These are phyloP conservation scores for Cheilosia vernalis DNA, from an alignment of 2,888 invertebrate species.

Conservation along the genomic window DNA sequence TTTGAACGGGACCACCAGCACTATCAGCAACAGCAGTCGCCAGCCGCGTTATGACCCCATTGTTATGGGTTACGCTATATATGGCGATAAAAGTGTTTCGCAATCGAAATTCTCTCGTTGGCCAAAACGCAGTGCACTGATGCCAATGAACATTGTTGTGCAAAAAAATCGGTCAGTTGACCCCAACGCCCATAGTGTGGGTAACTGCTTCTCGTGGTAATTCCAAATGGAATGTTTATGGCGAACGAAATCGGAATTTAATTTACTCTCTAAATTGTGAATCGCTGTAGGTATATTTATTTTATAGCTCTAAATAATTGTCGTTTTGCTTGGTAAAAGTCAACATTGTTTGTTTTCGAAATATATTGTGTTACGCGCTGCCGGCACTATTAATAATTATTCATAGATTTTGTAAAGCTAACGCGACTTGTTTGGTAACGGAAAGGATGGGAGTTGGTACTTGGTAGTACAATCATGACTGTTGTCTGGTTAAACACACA, in stretches of 20 bases:
- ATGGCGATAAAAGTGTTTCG: constrained; percentile 18
- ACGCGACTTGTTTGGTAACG: no score
- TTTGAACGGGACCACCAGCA: constrained; percentile 10
- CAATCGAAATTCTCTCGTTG: constrained; percentile 23
- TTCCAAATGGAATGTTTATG: constrained; percentile 29
- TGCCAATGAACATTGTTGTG: constrained; percentile 31
- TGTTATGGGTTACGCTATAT: constrained; percentile 12
- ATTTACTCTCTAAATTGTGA: constrained; percentile 24
- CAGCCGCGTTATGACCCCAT: constrained; percentile 38
- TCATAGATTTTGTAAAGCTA: no score
- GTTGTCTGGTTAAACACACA: no score
- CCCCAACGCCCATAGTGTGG: constrained; percentile 25
- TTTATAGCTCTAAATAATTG: constrained; percentile 3
- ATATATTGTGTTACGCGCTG: neutral
- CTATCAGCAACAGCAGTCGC: constrained; percentile 35
- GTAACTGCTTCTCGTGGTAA: constrained; percentile 33
- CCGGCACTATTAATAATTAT: neutral
- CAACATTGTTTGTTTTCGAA: neutral
- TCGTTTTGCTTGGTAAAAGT: neutral
- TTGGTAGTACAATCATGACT: no score
- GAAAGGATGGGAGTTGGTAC: no score
- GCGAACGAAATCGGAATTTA: constrained; percentile 39
- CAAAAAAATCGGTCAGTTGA: constrained; percentile 45
- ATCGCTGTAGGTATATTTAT: neutral
- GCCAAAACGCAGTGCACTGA: constrained; percentile 51